These are phyloP conservation scores for Bambusicola thoracicus DNA, from an alignment of 2,113 vertebrate species.

Conservation along the genomic window DNA sequence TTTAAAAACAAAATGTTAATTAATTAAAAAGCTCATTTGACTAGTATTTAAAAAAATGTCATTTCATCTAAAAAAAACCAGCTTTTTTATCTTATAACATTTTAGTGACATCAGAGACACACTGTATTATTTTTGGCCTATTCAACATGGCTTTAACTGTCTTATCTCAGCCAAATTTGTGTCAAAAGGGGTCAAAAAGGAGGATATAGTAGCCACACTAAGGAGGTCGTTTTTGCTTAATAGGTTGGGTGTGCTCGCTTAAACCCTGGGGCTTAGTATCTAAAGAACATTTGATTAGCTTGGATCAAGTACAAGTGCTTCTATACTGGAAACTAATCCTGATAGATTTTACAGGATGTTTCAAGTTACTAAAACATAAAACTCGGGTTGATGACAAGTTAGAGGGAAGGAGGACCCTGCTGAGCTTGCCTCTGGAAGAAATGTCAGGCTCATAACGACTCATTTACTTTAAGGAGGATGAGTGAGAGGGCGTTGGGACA, in stretches of 20 bases:
- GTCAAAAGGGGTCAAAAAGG: conserved; percentile 48
- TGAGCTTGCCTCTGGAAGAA: conserved; percentile 42
- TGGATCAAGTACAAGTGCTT: conserved; percentile 58
- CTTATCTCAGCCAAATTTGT: conserved; percentile 48
- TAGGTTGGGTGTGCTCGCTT: conserved; percentile 49
- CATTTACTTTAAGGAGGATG: conserved; percentile 21
- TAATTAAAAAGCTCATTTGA: not conserved
- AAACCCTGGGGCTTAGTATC: conserved; percentile 34
- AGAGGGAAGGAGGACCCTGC: conserved; percentile 24
- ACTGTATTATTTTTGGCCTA: conserved; percentile 49
- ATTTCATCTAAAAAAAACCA: not conserved
- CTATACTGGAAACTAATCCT: conserved; percentile 53
- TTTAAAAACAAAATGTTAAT: conserved; percentile 19
- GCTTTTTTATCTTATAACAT: conserved; percentile 1
- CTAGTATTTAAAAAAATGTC: conserved; percentile 19
- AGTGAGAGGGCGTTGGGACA: conserved; percentile 40
- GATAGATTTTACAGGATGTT: conserved; percentile 59
- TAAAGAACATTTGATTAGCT: conserved; percentile 46
- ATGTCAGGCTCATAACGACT: not conserved
- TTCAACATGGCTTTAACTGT: conserved; percentile 22
- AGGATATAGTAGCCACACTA: conserved; percentile 1
- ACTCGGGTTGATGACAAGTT: not conserved
- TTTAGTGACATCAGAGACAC: conserved; percentile 25
- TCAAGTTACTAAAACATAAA: conserved; percentile 44
- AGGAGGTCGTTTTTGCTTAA: conserved; percentile 44